Evolutionary conservation across 2,113 vertebrate genomes (phyloP).

Genomic region (Marcusenius ussheri): DNA sequence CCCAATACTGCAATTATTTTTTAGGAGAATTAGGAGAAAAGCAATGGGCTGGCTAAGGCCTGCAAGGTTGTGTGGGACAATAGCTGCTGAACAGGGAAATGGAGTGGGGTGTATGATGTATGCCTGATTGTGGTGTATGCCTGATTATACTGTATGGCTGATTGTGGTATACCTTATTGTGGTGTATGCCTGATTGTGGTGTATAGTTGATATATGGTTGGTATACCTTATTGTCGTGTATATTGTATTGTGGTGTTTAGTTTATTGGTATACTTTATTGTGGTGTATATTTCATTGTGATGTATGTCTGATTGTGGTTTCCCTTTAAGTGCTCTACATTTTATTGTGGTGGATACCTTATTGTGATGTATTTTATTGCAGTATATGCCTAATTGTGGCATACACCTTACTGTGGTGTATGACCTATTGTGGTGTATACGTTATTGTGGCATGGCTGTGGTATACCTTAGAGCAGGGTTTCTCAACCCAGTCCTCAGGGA

Average conservation of each 20-base stretch:
- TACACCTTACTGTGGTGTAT: background rate
- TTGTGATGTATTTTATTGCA: background rate
- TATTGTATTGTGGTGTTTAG: background rate
- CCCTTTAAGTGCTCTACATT: background rate
- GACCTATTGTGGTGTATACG: background rate
- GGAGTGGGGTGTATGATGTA: background rate
- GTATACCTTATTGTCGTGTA: too few relatives aligned
- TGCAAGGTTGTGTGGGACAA: background rate
- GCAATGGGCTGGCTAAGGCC: background rate
- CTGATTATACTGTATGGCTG: too few relatives aligned
- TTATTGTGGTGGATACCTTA: background rate
- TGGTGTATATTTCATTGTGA: background rate
- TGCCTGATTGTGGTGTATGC: background rate
- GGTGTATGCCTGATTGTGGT: too few relatives aligned
- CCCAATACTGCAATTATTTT: background rate
- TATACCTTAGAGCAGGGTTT: too few relatives aligned
- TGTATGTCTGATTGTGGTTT: background rate
- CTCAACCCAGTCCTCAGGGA: too few relatives aligned
- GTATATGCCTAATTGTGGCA: background rate
- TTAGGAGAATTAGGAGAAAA: background rate
- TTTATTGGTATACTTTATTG: background rate
- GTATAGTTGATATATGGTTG: too few relatives aligned
- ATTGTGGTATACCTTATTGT: background rate
- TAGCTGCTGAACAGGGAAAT: background rate
- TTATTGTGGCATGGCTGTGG: too few relatives aligned